Conservation (phyloP, 1,140 invertebrate species). For the Drosophila mauritiana region DNA sequence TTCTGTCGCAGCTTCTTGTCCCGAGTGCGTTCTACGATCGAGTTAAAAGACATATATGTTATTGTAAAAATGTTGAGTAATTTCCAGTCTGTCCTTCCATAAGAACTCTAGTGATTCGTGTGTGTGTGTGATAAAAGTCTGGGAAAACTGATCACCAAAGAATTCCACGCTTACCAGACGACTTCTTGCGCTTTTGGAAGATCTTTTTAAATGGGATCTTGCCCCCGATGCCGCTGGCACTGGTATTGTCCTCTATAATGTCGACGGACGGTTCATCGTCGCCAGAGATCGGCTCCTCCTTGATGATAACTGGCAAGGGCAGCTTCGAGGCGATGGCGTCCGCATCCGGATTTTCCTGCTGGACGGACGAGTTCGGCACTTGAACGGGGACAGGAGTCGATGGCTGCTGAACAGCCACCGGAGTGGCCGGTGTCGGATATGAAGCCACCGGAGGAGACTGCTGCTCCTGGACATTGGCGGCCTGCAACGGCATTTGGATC, state of each 20-base stretch:
- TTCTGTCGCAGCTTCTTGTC: conserved; percentile 55
- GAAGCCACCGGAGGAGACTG: neutral
- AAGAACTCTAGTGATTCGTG: too few relatives aligned
- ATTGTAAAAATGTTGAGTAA: too few relatives aligned
- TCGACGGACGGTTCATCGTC: conserved; percentile 1
- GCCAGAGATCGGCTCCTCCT: conserved; percentile 2
- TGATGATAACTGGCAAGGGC: conserved; percentile 36
- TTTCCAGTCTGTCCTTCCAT: too few relatives aligned
- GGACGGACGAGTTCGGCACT: too few relatives aligned
- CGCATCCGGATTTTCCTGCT: neutral
- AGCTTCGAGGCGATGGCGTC: conserved; percentile 1
- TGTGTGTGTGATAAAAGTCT: too few relatives aligned
- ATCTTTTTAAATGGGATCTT: conserved; percentile 82
- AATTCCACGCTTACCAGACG: conserved; percentile 58
- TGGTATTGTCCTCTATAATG: conserved; percentile 13
- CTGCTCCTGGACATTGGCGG: neutral
- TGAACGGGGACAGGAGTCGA: neutral
- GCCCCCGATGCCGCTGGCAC: conserved; percentile 32
- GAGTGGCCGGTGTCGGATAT: too few relatives aligned
- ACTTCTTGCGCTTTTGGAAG: conserved; percentile 80
- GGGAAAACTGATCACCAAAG: too few relatives aligned
- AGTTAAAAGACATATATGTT: too few relatives aligned
- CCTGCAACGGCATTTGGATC: conserved; percentile 21
- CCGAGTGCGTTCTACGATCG: conserved; percentile 67
- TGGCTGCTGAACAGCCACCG: neutral